Evolutionary conservation across 2,888 invertebrate species (phyloP).

Genomic region (Heteromurus nitidus): DNA sequence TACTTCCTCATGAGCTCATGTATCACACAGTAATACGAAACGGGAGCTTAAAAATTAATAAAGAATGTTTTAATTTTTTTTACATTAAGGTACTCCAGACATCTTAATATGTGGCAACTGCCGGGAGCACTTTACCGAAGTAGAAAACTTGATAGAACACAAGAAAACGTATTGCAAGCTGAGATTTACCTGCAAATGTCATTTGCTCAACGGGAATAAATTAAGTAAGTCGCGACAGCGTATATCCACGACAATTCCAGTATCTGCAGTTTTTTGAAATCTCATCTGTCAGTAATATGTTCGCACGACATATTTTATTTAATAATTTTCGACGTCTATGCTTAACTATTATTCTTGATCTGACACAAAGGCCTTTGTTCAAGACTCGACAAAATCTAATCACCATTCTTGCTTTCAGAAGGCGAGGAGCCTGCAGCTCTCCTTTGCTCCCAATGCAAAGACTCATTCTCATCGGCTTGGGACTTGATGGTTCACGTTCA

Average conservation of each 20-base stretch:
- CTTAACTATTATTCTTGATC: too few species aligned
- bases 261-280: too few species aligned
- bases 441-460: slow-evolving; percentile 82
- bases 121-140: slow-evolving; percentile 83
- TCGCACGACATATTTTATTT: too few species aligned
- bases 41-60: not conserved
- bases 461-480: slow-evolving; percentile 82
- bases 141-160: slow-evolving; percentile 84
- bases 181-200: slow-evolving; percentile 83
- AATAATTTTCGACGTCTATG: too few species aligned
- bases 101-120: slow-evolving; percentile 87
- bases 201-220: slow-evolving; percentile 79
- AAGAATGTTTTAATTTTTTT: not conserved
- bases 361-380: too few species aligned
- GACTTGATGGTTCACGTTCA: slow-evolving; percentile 82
- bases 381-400: not conserved
- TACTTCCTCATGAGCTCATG: too few species aligned
- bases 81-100: slow-evolving; percentile 81
- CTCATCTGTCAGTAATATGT: too few species aligned
- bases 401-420: slow-evolving; percentile 38
- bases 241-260: too few species aligned
- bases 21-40: too few species aligned
- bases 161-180: slow-evolving; percentile 84
- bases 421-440: slow-evolving; percentile 77
- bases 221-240: slow-evolving; percentile 62